Conservation (phyloP, 2,888 invertebrate genomes). For the Dinocampus coccinellae region DNA sequence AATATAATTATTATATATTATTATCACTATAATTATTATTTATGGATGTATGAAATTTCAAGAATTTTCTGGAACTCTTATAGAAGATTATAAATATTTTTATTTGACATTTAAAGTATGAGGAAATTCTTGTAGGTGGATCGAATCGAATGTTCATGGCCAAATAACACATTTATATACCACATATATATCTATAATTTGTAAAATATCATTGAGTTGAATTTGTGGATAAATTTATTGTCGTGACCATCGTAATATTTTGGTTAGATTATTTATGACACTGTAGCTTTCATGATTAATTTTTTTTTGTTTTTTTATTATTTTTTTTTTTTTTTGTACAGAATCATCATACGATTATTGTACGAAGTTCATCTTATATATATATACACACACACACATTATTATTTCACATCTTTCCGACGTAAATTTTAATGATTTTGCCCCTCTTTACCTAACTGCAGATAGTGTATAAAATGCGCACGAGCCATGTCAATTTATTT, state of each 20-base stretch:
- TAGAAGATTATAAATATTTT: no score
- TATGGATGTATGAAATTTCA: no score
- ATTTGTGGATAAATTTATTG: constrained; percentile 4
- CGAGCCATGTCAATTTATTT: neutral
- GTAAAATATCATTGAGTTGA: neutral
- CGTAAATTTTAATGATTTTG: no score
- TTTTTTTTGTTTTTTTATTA: neutral
- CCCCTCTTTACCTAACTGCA: no score
- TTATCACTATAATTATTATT: no score
- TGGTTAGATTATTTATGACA: constrained; percentile 1
- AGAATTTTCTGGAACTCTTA: no score
- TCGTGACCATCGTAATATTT: neutral
- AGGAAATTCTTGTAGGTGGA: neutral
- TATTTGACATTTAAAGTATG: neutral
- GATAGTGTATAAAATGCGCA: no score
- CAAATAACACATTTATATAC: neutral
- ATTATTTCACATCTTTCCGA: neutral
- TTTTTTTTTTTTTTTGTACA: neutral
- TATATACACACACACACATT: neutral
- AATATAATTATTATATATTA: no score
- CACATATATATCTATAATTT: neutral
- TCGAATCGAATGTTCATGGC: neutral
- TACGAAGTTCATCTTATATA: constrained; percentile 8
- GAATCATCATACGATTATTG: neutral
- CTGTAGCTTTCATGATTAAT: neutral